These are phyloP conservation scores for Cerceris ruficornis DNA, from an alignment of 2,888 invertebrate genomes.

Conservation along the genomic window DNA sequence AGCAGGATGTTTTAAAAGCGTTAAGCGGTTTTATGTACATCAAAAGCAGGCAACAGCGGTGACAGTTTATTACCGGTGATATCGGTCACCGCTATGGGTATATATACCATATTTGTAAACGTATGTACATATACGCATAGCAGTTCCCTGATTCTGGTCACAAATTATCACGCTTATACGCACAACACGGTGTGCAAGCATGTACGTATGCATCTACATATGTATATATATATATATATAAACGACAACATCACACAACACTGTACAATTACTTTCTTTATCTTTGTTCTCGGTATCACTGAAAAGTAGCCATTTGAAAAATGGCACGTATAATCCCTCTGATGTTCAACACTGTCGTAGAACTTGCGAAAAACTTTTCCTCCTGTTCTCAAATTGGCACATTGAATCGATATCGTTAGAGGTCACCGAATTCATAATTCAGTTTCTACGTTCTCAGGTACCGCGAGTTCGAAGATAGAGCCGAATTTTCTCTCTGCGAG, in stretches of 20 bases:
- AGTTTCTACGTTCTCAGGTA: neutral
- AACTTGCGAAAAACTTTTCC: conserved; percentile 71
- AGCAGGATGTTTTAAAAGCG: conserved; percentile 66
- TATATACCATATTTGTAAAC: conserved; percentile 37
- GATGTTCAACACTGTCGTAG: conserved; percentile 33
- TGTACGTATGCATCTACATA: neutral
- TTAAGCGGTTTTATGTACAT: conserved; percentile 57
- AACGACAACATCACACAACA: conserved; percentile 18
- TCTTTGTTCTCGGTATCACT: neutral
- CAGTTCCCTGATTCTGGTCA: conserved; percentile 26
- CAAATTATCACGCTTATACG: conserved; percentile 54
- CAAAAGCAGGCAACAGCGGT: conserved; percentile 72
- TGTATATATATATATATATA: neutral
- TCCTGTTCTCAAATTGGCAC: conserved; percentile 55
- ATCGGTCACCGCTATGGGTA: conserved; percentile 43
- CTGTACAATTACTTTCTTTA: conserved; percentile 16
- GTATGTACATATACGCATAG: conserved; percentile 47
- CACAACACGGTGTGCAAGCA: conserved; percentile 57
- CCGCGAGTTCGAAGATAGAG: neutral
- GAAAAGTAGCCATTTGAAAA: neutral
- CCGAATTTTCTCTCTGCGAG: neutral
- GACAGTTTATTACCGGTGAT: conserved; percentile 64
- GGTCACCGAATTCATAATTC: neutral
- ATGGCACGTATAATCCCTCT: neutral
- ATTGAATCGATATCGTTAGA: conserved; percentile 21